These are phyloP conservation scores for Sapajus apella DNA, from an alignment of 2,113 vertebrate species.

Conservation along the genomic window DNA sequence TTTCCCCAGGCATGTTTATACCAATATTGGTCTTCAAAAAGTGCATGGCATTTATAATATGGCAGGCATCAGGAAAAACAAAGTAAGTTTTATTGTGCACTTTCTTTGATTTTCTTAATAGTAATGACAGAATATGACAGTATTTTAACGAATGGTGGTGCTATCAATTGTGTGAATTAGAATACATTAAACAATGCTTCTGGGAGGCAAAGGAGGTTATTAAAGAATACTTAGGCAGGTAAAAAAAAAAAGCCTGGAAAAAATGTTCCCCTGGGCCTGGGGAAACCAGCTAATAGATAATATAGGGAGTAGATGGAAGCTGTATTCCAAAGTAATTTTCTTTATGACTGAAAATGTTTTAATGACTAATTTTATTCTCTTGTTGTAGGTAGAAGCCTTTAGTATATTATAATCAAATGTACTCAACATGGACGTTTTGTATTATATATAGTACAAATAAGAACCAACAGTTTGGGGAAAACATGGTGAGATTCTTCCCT, in stretches of 20 bases:
- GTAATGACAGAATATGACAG: neutral
- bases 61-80: neutral
- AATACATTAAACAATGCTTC: neutral
- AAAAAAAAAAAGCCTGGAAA: neutral
- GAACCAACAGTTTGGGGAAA: neutral
- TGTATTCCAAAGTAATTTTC: conserved; percentile 2
- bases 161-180: neutral
- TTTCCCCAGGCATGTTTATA: neutral
- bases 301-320: neutral
- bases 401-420: neutral
- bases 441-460: neutral
- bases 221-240: neutral
- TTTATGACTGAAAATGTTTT: neutral
- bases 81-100: neutral
- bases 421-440: neutral
- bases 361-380: neutral
- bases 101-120: conserved; percentile 38
- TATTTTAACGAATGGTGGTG: neutral
- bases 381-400: neutral
- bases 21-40: neutral
- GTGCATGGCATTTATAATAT: neutral
- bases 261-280: neutral
- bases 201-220: neutral
- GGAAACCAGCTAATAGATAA: neutral
- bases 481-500: neutral